These are phyloP conservation scores for Pollachius pollachius DNA, from an alignment of 2,113 vertebrate species.

Conservation along the genomic window DNA sequence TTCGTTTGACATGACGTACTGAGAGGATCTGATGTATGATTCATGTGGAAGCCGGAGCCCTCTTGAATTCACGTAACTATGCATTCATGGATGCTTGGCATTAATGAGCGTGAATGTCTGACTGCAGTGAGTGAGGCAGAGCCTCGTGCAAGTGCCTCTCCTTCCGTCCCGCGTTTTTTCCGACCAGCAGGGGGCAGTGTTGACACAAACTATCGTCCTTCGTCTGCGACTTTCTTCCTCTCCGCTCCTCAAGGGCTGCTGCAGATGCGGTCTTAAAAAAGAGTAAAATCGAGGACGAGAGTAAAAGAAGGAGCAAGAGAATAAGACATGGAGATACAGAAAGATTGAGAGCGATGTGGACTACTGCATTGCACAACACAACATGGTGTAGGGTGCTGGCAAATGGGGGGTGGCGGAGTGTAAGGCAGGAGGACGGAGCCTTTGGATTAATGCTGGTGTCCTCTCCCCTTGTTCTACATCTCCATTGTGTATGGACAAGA, in stretches of 20 bases:
- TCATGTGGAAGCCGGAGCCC: slow-evolving; percentile 18
- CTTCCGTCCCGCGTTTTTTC: slow-evolving; percentile 6
- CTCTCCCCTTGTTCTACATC: slow-evolving; percentile 64
- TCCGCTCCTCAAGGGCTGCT: slow-evolving; percentile 53
- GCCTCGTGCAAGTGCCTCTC: background rate
- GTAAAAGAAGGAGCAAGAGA: slow-evolving; percentile 34
- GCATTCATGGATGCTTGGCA: too few species aligned
- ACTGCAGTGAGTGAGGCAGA: slow-evolving; percentile 9
- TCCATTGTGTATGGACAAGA: slow-evolving; percentile 71
- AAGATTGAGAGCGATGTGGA: slow-evolving; percentile 16
- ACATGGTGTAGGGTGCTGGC: slow-evolving; percentile 40
- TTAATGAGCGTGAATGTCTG: slow-evolving; percentile 5
- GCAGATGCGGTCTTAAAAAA: slow-evolving; percentile 60
- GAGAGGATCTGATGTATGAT: slow-evolving; percentile 34
- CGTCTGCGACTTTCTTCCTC: slow-evolving; percentile 58
- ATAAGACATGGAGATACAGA: slow-evolving; percentile 15
- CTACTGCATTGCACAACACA: slow-evolving; percentile 71
- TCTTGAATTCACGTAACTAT: too few species aligned
- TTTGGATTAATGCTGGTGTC: slow-evolving; percentile 53
- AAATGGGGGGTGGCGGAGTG: background rate
- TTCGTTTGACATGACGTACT: slow-evolving; percentile 21
- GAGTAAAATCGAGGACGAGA: slow-evolving; percentile 12
- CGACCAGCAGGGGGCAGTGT: slow-evolving; percentile 73
- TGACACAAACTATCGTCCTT: slow-evolving; percentile 57
- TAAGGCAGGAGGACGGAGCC: slow-evolving; percentile 24